Evolutionary conservation across 2,113 vertebrate genomes (phyloP), one percentile per base, ranked within the genome.

Genomic region (Pangasianodon gigas): DNA sequence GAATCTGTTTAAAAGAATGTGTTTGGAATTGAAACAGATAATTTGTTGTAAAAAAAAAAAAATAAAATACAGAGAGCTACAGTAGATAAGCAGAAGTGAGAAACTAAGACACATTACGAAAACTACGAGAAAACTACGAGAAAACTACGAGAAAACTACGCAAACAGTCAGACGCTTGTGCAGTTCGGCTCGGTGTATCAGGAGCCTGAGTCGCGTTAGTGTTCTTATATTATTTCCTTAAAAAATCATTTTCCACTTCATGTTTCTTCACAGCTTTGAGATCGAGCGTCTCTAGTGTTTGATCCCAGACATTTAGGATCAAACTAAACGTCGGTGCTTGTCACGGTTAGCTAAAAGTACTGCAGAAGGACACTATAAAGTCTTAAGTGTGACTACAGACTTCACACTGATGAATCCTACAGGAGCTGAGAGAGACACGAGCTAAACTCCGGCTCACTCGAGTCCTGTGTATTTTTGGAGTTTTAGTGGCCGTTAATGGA

Each of bases 401-500:
- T 9, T 41, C 41, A 26, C 32, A 2, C 79, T 13, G 69, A 46
- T 79, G 56, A 62, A 52, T 84, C 62, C 65, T 84, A 32, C 0
- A 84, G 75, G 71, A 80, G 87, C 79, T 6, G 37, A 86, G 51
- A 85, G 1, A 52, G 58, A 62, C 87, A 37, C 24, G 0, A 56
- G 62, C 69, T 18, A 44, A 75, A 16, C 37, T 6, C 18, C 26
- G 29, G 10, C 56, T 85, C 58, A 14, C 84, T 85, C 11, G 0
- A 74, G 52, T 52, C 10, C 44, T 75, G 79, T 21, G 67, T 92
- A 88, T 90, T 92, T 89, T 90, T 90, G 86, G 89, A 88, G 87
- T 60, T 81, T 83, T 52, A 52, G 75, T 86, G 87, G 75, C 65
- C 44, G 65, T 77, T 92, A 87, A 92, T 89, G 84, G 89, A 87